A percentile compares a stretch with the other conserved stretches of the same genome.
phyloP scores from a whole-genome alignment of 2,113 vertebrate genomes.

The Tragulus kanchil region DNA sequence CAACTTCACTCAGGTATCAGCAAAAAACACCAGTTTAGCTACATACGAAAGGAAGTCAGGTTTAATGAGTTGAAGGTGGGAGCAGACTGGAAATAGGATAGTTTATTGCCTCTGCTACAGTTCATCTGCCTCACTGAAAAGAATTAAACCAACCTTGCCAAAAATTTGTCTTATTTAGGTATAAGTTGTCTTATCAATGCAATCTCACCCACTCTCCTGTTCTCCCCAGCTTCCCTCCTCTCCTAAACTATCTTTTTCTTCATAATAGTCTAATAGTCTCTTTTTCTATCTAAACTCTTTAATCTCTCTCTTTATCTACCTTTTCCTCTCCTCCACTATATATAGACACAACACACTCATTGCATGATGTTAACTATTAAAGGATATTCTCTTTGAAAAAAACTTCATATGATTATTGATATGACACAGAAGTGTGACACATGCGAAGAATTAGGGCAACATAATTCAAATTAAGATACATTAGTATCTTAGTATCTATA shows the following conservation, averaged over 20 bases:
- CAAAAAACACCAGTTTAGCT: conserved; percentile 72
- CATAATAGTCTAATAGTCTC: neutral
- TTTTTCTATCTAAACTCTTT: neutral
- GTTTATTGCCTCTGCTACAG: neutral
- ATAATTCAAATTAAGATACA: conserved; percentile 1
- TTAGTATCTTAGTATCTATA: neutral
- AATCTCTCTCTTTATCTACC: neutral
- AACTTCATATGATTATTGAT: neutral
- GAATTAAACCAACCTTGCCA: conserved; percentile 43
- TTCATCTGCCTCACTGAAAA: conserved; percentile 23
- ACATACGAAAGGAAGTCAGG: conserved; percentile 61
- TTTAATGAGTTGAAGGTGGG: neutral
- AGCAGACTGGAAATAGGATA: neutral
- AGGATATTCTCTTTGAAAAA: conserved; percentile 4
- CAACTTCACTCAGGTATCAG: conserved; percentile 53
- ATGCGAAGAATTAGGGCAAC: neutral
- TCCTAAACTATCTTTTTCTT: neutral
- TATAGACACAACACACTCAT: neutral
- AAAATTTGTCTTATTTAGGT: conserved; percentile 24
- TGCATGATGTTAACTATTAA: neutral
- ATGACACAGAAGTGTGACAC: neutral
- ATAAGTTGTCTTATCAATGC: neutral
- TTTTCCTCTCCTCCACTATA: neutral
- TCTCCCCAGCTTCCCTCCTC: neutral
- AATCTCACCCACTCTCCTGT: neutral